Percentiles rank a stretch among this genome's conserved stretches.
phyloP scores from a whole-genome alignment of 2,113 vertebrate genomes.

The Osmerus eperlanus region DNA sequence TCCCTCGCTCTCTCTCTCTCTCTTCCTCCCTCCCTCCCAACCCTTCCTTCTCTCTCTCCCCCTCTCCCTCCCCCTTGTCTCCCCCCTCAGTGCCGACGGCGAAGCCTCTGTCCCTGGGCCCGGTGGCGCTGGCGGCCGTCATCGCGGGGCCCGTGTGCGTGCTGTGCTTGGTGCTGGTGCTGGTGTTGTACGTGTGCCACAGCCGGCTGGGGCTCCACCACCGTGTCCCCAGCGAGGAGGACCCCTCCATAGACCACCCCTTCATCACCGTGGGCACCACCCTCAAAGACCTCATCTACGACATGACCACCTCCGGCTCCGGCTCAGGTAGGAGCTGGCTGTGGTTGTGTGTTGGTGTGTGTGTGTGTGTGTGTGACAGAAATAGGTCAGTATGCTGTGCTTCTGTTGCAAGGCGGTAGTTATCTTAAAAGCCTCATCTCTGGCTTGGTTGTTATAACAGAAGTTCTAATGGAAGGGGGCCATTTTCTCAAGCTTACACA shows the following conservation, averaged over 20 bases:
- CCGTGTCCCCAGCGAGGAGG: constrained; percentile 93
- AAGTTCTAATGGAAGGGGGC: no score
- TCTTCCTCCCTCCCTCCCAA: neutral
- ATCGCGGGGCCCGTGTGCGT: constrained; percentile 94
- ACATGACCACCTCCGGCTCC: constrained; percentile 97
- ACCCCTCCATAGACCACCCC: constrained; percentile 90
- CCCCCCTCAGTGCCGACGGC: constrained; percentile 38
- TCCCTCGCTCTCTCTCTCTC: neutral
- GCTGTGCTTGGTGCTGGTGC: constrained; percentile 89
- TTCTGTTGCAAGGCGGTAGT: neutral
- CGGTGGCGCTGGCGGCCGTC: constrained; percentile 89
- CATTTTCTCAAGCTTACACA: no score
- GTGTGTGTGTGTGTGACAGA: neutral
- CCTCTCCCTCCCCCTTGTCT: neutral
- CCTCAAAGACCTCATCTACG: constrained; percentile 96
- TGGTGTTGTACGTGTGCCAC: constrained; percentile 92
- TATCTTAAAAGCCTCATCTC: no score
- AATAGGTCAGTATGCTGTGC: neutral
- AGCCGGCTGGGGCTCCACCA: constrained; percentile 89
- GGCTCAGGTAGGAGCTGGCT: constrained; percentile 81
- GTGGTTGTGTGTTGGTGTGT: neutral
- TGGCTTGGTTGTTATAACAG: no score
- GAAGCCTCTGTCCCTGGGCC: constrained; percentile 76
- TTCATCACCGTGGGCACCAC: constrained; percentile 96
- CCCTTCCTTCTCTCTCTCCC: neutral